Conservation (phyloP, 2,888 invertebrate species). For the Ecdyonurus torrentis region DNA sequence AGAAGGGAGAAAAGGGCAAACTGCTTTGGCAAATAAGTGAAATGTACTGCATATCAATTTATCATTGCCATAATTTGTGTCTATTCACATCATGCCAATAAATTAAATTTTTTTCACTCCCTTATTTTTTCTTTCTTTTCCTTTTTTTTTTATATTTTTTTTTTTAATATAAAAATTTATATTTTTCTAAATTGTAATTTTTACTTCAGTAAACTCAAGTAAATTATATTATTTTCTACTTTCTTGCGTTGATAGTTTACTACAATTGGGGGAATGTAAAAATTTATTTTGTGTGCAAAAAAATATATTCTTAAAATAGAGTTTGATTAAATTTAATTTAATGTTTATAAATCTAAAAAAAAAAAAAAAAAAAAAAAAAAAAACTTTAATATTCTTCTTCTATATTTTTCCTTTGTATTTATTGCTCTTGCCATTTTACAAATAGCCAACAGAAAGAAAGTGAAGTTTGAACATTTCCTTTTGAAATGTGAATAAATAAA, state of each 20-base stretch:
- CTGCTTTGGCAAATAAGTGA: background rate
- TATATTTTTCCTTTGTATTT: too few relatives aligned
- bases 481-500: too few relatives aligned
- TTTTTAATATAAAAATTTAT: slow-evolving; percentile 1
- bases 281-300: too few relatives aligned
- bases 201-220: too few relatives aligned
- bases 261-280: too few relatives aligned
- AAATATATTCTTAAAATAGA: too few relatives aligned
- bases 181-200: background rate
- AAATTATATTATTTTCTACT: too few relatives aligned
- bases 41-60: background rate
- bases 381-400: too few relatives aligned
- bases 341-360: too few relatives aligned
- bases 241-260: too few relatives aligned
- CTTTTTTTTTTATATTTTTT: background rate
- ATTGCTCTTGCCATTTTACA: background rate
- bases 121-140: background rate
- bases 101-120: background rate
- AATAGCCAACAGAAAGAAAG: background rate
- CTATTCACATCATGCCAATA: background rate
- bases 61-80: background rate
- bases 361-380: too few relatives aligned
- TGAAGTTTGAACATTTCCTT: background rate
- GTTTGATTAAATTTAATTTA: too few relatives aligned
- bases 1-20: background rate